These are phyloP conservation scores for Masticophis lateralis DNA, from an alignment of 2,797 vertebrate genomes.

Conservation along the genomic window DNA sequence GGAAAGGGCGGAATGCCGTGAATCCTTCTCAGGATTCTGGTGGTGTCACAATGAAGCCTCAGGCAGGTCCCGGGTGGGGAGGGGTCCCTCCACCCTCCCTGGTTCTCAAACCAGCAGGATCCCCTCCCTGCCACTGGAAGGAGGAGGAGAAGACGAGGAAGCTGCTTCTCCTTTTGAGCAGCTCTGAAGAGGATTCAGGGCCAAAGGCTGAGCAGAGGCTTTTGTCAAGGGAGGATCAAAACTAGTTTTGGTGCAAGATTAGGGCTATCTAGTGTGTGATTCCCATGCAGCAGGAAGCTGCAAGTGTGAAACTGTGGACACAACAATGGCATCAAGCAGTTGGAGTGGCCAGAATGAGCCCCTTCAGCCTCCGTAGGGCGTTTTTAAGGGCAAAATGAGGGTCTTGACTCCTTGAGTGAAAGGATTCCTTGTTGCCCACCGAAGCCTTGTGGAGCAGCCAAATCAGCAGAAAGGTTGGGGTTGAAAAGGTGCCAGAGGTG, in stretches of 20 bases:
- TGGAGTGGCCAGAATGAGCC: neutral
- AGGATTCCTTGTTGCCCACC: neutral
- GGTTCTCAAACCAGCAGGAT: neutral
- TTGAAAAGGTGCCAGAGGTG: neutral
- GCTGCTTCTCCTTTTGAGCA: neutral
- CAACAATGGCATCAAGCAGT: neutral
- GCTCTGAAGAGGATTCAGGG: neutral
- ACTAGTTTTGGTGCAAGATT: neutral
- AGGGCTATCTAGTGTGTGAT: neutral
- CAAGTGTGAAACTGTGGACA: neutral
- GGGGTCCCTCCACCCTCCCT: neutral
- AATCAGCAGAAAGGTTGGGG: neutral
- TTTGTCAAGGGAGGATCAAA: neutral
- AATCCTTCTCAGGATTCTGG: neutral
- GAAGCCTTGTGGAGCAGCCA: neutral
- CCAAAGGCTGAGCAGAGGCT: neutral
- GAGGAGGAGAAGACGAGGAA: neutral
- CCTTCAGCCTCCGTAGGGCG: neutral
- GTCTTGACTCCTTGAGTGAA: neutral
- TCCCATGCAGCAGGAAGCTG: neutral
- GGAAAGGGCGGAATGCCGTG: neutral
- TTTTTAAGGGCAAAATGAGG: neutral
- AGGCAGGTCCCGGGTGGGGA: neutral
- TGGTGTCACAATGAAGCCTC: slow-evolving; percentile 45
- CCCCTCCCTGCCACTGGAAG: neutral